Evolutionary conservation across 2,888 invertebrate genomes (phyloP), one percentile per base, ranked within the genome.

Genomic region (Pollenia labialis): DNA sequence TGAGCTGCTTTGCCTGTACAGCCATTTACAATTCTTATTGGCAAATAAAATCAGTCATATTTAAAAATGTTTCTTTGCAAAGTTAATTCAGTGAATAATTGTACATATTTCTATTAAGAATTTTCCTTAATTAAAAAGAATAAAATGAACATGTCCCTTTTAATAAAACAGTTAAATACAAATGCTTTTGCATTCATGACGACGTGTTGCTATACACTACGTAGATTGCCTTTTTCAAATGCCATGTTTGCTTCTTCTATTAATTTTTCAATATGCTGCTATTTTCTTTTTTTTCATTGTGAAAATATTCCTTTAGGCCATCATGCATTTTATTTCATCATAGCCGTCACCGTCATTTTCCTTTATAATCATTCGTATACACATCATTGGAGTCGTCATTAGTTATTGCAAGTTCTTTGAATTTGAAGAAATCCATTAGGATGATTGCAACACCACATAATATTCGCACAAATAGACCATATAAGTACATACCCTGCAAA

Each of bases 371-470:
- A 81, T 71, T 32, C 4, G 32, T 12, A 52, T 46, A 23, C 75
- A 68, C 69, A 69, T 83, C 71, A 77, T 71, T 76, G 82, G 48
- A 77, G 60, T 83, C 71, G 48, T 83, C 76, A 76, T 77, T 83
- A 71, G 82, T 76, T 75, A 83, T 56, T 32, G 71, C 23, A 76
- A 83, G 50, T 72, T 83, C 66, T 72, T 50, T 50, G 50, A 66
- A 64, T 77, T 58, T 72, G 42, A 52, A 83, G 71, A 46, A 83
- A 83, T 66, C 72, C 83, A 83, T 83, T 83, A 83, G 77, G 71
- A 64, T 77, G 83, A 83, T 83, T 77, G 83, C 71, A 66, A 58
- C 46, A 42, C 56, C 71, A 58, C 77, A 83, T 56, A 64, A 32
- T 16, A 54, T 46, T 66, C 18, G 6, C 18, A 83, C 58, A 66